Evolutionary conservation across 1,140 invertebrate genomes (phyloP), one percentile per base, ranked within the genome.

Genomic region (Aporrectodea caliginosa): DNA sequence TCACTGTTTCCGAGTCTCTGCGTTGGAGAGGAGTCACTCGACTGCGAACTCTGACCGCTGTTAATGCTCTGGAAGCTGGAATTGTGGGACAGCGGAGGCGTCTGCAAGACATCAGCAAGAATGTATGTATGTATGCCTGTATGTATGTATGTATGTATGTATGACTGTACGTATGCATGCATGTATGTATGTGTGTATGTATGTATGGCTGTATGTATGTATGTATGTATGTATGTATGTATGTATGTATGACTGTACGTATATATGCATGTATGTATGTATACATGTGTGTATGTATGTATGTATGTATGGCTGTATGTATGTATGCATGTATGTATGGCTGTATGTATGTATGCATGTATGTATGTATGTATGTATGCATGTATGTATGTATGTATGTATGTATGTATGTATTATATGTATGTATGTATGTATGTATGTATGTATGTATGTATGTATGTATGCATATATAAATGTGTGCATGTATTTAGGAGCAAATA

Each of bases 351-450:
- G 70, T 72, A 29, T 72, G 70, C 31, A 29, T 72, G 27, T 72
- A 72, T 72, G 27, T 72, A 72, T 72, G 27, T 72, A 72, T 72
- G 27, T 72, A 72, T 72, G 27, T 72, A 72, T 72, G 27, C 27
- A 72, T 72, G 27, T 72, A 72, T 72, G 27, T 29, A 72, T 72
- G 27, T 29, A 72, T 29, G 27, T 29, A 72, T 29, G 27, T 29
- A 72, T 29, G 27, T 72, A 72, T 32, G 27, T 72, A 72, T 32
- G 27, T 72, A 72, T 27, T 14, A 27, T 72, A 72, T 32, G 27
- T 72, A 72, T 32, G 27, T 72, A 72, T 32, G 27, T 29, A 72
- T 27, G 27, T 72, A 72, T 32, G 27, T 72, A 68, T 27, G 58
- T 68, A 68, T 27, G 58, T 68, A 68, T 68, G 58, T 68, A 68